Evolutionary conservation across 2,113 vertebrate species (phyloP), one percentile per base, ranked within the genome.

Genomic region (Circaetus gallicus): DNA sequence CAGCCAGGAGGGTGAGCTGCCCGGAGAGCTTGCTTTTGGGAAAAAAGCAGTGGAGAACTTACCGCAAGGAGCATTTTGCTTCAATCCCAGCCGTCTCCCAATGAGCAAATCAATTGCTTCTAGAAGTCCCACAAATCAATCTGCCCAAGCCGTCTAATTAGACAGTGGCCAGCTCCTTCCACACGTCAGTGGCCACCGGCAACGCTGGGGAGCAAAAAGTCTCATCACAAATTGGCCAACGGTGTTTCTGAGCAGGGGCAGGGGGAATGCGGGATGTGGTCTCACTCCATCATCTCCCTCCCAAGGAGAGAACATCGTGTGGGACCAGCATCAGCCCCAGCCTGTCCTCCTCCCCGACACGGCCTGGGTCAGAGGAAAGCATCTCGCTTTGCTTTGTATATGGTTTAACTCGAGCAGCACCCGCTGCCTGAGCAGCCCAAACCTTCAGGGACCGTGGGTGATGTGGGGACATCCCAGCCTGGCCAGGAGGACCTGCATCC

Each of bases 11-110:
- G 20, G 20, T 3, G 34, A 85, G 26, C 59, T 34, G 59, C 34
- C 26, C 1, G 0, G 28, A 47, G 50, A 47, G 59, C n/a, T 16
- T 6, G 3, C 5, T 26, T 32, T 24, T 4, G 47, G 34, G 47
- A 72, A 29, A 80, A 80, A 53, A 71, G 65, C 40, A 45, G 32
- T 1, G 1, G 40, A 71, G 26, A 62, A 45, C 15, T 40, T 19
- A n/a, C 29, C 3, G 3, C 76, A 40, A 53, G 56, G 66, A 81
- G 40, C 8, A 7, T 29, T 63, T 40, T 24, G 29, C 67, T 45
- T 36, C 43, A n/a, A 20, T 40, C n/a, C 42, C 24, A 25, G 28
- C 29, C 31, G 5, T 17, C 66, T 72, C 56, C 40, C 42, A 47
- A 6, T 0, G 25, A 63, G 50, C 42, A 65, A 31, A 72, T 31